phyloP scores from a whole-genome alignment of 2,888 invertebrate genomes.

The Eupithecia vulgata region DNA sequence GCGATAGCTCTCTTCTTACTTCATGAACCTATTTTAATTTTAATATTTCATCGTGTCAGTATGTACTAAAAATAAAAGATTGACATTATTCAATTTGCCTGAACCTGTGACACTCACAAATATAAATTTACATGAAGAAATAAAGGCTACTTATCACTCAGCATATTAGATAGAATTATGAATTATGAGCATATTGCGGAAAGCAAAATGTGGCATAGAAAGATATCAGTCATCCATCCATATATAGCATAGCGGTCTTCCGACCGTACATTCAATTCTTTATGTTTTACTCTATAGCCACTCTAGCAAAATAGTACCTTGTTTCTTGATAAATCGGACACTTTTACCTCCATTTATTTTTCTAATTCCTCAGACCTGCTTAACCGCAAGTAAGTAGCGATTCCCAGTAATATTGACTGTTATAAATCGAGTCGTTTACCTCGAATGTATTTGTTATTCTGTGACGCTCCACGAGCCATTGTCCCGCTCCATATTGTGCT shows the following conservation, averaged over 20 bases:
- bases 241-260: background rate
- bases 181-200: no score
- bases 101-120: background rate
- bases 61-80: background rate
- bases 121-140: no score
- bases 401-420: background rate
- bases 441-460: conserved; percentile 7
- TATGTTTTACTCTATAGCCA: background rate
- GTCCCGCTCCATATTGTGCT: background rate
- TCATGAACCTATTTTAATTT: background rate
- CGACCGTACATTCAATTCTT: background rate
- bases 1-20: background rate
- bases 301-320: background rate
- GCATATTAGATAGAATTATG: no score
- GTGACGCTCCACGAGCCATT: conserved; percentile 2
- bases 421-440: conserved; percentile 6
- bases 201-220: background rate
- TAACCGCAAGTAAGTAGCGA: background rate
- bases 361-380: background rate
- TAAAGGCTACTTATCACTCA: background rate
- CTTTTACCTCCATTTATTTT: background rate
- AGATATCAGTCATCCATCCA: background rate
- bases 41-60: background rate
- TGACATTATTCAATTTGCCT: background rate
- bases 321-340: background rate